Conservation (phyloP, 2,797 vertebrate species). For the Pithecia hirsuta region DNA sequence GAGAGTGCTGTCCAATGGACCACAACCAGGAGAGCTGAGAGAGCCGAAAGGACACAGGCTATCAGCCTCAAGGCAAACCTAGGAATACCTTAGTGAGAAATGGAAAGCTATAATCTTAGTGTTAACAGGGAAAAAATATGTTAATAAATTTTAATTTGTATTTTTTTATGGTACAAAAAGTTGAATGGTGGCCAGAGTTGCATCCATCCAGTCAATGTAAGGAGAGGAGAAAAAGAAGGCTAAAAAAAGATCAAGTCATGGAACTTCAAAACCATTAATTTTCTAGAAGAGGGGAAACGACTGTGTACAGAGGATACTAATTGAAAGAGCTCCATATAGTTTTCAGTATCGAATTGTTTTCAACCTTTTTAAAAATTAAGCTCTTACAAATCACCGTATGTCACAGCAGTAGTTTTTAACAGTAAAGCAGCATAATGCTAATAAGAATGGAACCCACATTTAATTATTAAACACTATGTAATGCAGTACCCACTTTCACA, state of each 20-base stretch:
- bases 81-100: neutral
- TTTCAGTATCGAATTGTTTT: slow-evolving; percentile 22
- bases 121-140: neutral
- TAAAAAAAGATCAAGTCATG: neutral
- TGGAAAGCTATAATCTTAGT: neutral
- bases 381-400: neutral
- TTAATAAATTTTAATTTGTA: neutral
- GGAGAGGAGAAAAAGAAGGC: neutral
- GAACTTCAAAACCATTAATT: neutral
- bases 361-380: neutral
- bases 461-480: neutral
- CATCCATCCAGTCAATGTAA: neutral
- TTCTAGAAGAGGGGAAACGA: neutral
- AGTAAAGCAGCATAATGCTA: neutral
- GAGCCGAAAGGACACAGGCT: neutral
- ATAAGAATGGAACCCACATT: neutral
- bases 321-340: neutral
- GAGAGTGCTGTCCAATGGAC: neutral
- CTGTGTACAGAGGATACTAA: neutral
- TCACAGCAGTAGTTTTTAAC: neutral
- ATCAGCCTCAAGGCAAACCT: neutral
- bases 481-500: neutral
- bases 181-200: neutral
- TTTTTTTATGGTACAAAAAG: neutral
- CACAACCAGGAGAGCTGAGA: neutral